These are phyloP conservation scores for Campodea augens DNA, from an alignment of 1,140 invertebrate species.

Conservation along the genomic window DNA sequence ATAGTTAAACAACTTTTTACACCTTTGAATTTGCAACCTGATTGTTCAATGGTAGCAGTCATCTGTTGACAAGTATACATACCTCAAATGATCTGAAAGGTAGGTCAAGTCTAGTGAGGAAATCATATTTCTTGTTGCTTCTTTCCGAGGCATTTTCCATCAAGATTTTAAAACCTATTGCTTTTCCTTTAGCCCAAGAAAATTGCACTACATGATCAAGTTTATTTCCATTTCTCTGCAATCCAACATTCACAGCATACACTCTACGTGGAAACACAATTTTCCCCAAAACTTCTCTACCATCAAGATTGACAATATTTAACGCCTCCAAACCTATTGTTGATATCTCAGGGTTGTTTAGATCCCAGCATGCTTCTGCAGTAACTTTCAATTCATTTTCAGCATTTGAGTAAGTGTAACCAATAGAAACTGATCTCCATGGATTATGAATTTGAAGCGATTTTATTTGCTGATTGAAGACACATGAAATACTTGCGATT, in stretches of 20 bases:
- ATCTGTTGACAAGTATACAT: constrained; percentile 7
- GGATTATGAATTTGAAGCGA: constrained; percentile 18
- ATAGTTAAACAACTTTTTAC: too few relatives aligned
- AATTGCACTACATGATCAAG: constrained; percentile 16
- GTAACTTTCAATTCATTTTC: constrained; percentile 7
- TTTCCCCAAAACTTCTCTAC: constrained; percentile 8
- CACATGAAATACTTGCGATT: constrained; percentile 11
- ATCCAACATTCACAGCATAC: constrained; percentile 10
- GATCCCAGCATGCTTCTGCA: constrained; percentile 17
- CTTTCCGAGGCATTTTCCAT: constrained; percentile 13
- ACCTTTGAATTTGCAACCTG: not conserved
- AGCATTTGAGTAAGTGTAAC: constrained; percentile 10
- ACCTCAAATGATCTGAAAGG: constrained; percentile 17
- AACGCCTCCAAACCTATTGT: constrained; percentile 12
- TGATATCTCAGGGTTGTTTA: constrained; percentile 10
- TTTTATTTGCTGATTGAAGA: constrained; percentile 13
- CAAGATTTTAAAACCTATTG: constrained; percentile 15
- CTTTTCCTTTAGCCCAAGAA: constrained; percentile 16
- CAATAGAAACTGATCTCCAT: constrained; percentile 14
- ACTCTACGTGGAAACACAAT: constrained; percentile 8
- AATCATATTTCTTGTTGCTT: constrained; percentile 5
- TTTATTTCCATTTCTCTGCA: constrained; percentile 12
- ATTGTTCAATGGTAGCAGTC: not conserved
- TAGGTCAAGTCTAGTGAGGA: constrained; percentile 12
- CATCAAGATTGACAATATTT: constrained; percentile 1